Conservation (phyloP, 1,140 invertebrate genomes). For the Scaptodrosophila lebanonensis region DNA sequence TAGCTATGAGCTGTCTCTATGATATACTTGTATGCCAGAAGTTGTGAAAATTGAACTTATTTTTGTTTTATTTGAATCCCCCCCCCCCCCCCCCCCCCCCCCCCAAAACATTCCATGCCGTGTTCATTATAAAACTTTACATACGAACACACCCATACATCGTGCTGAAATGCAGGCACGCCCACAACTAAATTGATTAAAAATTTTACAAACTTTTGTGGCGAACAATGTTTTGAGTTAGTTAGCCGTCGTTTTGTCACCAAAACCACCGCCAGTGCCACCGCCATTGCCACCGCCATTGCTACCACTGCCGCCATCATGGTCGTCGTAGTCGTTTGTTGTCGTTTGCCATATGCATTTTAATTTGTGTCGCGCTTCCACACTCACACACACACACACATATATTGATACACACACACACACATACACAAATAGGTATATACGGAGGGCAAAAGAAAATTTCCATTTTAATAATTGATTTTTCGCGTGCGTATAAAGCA, state of each 20-base stretch:
- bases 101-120: no score
- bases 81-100: no score
- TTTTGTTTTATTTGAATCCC: no score
- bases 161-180: no score
- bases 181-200: conserved; percentile 58
- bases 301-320: conserved; percentile 14
- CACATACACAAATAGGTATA: background rate
- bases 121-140: no score
- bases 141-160: no score
- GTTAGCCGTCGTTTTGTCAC: conserved; percentile 22
- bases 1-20: no score
- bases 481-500: conserved; percentile 58
- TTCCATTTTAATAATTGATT: conserved; percentile 74
- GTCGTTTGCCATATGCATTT: conserved; percentile 47
- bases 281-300: background rate
- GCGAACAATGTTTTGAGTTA: conserved; percentile 54
- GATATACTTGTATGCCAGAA: no score
- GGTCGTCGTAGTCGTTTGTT: conserved; percentile 31
- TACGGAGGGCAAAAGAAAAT: conserved; percentile 45
- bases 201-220: conserved; percentile 48
- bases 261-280: no score
- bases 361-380: conserved; percentile 27
- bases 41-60: no score
- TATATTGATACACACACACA: conserved; percentile 2
- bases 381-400: conserved; percentile 1